These are phyloP conservation scores for Hemicrepidius hirtus DNA, from an alignment of 2,888 invertebrate species.

Conservation along the genomic window DNA sequence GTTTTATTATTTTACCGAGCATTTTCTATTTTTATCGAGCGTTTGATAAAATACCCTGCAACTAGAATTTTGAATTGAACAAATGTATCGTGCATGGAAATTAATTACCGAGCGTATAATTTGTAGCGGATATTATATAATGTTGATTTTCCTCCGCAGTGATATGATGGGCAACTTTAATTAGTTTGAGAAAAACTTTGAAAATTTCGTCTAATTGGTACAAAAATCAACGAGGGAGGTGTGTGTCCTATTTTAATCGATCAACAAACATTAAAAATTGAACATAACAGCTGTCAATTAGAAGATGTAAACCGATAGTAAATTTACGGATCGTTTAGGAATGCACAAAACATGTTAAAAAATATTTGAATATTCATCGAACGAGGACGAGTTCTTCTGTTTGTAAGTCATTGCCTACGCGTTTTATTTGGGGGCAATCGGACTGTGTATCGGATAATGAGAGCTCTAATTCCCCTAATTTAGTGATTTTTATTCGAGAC, in stretches of 20 bases:
- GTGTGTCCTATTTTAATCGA: slow-evolving; percentile 19
- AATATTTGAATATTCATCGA: slow-evolving; percentile 62
- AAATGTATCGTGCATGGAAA: too few relatives aligned
- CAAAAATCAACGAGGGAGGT: not conserved
- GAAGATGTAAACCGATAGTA: slow-evolving; percentile 38
- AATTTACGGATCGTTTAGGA: slow-evolving; percentile 48
- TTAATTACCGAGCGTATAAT: too few relatives aligned
- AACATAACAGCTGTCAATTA: slow-evolving; percentile 47
- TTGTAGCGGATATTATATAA: too few relatives aligned
- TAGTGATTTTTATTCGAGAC: slow-evolving; percentile 66
- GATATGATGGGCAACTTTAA: too few relatives aligned
- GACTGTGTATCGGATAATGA: slow-evolving; percentile 71
- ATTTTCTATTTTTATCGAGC: too few relatives aligned
- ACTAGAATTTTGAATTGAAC: too few relatives aligned
- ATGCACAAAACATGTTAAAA: slow-evolving; percentile 62
- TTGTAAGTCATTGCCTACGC: slow-evolving; percentile 55
- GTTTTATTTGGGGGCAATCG: slow-evolving; percentile 60
- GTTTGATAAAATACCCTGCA: too few relatives aligned
- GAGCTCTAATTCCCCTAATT: slow-evolving; percentile 70
- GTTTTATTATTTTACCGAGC: too few relatives aligned
- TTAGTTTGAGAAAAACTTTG: too few relatives aligned
- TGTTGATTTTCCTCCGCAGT: too few relatives aligned
- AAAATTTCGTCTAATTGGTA: too few relatives aligned
- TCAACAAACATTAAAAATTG: slow-evolving; percentile 34
- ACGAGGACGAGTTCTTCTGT: slow-evolving; percentile 40